Percentiles rank a stretch among this genome's conserved stretches.
Conservation (phyloP, 2,888 invertebrate genomes). For the Dolichopus griseipennis region DNA sequence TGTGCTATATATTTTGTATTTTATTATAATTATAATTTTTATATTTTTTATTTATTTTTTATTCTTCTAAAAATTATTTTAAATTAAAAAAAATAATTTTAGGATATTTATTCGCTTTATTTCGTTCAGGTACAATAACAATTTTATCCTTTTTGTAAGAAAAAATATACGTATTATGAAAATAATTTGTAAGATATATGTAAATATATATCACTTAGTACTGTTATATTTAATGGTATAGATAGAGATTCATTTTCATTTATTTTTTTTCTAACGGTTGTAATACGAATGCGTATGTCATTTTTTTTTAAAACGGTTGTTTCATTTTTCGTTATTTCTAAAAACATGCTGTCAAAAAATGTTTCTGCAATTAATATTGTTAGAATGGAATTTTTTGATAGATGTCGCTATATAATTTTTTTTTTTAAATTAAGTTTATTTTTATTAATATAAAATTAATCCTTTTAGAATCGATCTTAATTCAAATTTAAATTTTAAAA, state of each 20-base stretch:
- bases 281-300: not conserved
- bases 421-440: too few species aligned
- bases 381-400: too few species aligned
- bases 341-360: too few species aligned
- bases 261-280: not conserved
- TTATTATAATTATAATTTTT: not conserved
- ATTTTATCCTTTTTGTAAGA: not conserved
- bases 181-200: not conserved
- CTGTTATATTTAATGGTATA: not conserved
- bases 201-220: too few species aligned
- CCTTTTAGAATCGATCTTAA: too few species aligned
- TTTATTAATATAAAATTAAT: too few species aligned
- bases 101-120: not conserved
- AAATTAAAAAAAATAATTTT: not conserved
- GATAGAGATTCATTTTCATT: not conserved
- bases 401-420: too few species aligned
- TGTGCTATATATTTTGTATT: not conserved
- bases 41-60: not conserved
- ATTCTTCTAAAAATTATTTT: not conserved
- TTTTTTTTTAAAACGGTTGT: not conserved
- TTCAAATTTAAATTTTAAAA: too few species aligned
- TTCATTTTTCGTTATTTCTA: not conserved
- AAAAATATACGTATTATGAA: not conserved
- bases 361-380: too few species aligned
- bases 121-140: constrained; percentile 1